These are phyloP conservation scores for Lordiphosa clarofinis DNA, from an alignment of 1,140 invertebrate species.

Conservation along the genomic window DNA sequence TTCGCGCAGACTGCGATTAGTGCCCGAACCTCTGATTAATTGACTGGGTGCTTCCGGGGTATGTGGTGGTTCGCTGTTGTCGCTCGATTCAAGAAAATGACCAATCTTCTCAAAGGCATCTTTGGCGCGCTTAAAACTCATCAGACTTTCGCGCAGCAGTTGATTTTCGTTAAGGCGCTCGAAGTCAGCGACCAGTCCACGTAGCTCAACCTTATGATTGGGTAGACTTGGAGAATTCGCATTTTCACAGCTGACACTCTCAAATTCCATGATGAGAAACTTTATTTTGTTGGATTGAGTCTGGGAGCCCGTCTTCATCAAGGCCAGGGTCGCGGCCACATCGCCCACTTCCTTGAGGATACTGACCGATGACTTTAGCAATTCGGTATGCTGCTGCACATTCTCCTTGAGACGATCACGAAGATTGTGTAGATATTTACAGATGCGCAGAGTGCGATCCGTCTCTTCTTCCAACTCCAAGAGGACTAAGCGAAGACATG, in stretches of 20 bases:
- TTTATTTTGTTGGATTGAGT: slow-evolving; percentile 41
- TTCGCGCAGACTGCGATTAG: slow-evolving; percentile 36
- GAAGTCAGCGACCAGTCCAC: slow-evolving; percentile 42
- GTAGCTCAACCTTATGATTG: slow-evolving; percentile 23
- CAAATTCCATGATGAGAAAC: slow-evolving; percentile 53
- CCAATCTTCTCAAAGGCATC: slow-evolving; percentile 52
- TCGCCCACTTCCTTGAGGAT: slow-evolving; percentile 49
- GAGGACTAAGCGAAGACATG: background rate
- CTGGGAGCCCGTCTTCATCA: background rate
- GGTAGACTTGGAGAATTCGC: background rate
- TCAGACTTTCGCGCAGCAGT: slow-evolving; percentile 39
- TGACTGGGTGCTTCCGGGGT: slow-evolving; percentile 8
- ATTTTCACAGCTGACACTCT: slow-evolving; percentile 12
- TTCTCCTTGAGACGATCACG: slow-evolving; percentile 27
- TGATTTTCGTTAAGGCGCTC: slow-evolving; percentile 49
- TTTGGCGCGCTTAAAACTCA: slow-evolving; percentile 46
- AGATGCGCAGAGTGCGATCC: slow-evolving; percentile 27
- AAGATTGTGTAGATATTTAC: slow-evolving; percentile 40
- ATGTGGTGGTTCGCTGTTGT: background rate
- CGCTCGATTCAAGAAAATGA: slow-evolving; percentile 14
- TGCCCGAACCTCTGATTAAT: slow-evolving; percentile 3
- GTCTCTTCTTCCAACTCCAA: slow-evolving; percentile 13
- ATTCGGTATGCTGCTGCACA: slow-evolving; percentile 26
- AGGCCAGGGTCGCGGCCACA: slow-evolving; percentile 24
- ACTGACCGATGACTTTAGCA: slow-evolving; percentile 40